Evolutionary conservation across 2,888 invertebrate genomes (phyloP).

Genomic region (Tipula confusa): DNA sequence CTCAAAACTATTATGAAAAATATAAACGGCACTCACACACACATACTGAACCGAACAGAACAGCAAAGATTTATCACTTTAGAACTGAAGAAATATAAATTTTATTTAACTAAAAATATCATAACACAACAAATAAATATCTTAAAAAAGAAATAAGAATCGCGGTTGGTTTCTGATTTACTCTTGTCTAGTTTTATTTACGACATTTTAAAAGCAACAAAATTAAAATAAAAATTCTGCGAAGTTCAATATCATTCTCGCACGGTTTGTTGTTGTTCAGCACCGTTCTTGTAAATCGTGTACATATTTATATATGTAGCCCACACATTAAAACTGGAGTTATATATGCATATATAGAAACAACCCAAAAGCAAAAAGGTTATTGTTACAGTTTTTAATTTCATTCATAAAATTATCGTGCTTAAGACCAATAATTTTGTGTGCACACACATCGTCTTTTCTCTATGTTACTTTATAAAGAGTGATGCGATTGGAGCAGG

Average conservation of each 20-base stretch:
- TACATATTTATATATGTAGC: not conserved
- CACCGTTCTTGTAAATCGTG: not conserved
- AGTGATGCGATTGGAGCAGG: too few relatives aligned
- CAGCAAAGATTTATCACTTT: not conserved
- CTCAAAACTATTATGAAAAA: not conserved
- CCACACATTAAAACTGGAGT: not conserved
- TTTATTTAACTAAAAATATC: not conserved
- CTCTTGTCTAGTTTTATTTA: slow-evolving; percentile 15
- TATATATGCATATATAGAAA: too few relatives aligned
- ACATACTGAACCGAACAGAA: not conserved
- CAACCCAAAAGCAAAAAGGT: not conserved
- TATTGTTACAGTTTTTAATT: slow-evolving; percentile 16
- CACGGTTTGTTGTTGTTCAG: not conserved
- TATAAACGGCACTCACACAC: not conserved
- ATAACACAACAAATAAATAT: not conserved
- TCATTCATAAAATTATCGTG: slow-evolving; percentile 20
- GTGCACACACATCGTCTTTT: not conserved
- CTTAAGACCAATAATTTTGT: not conserved
- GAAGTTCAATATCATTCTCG: not conserved
- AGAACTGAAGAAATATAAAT: not conserved
- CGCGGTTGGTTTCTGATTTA: slow-evolving; percentile 1
- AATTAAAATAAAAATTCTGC: not conserved
- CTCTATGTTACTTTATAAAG: not conserved
- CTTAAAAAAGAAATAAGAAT: not conserved
- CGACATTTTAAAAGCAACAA: not conserved